phyloP scores from a whole-genome alignment of 2,888 invertebrate genomes.

The Melieria picta region DNA sequence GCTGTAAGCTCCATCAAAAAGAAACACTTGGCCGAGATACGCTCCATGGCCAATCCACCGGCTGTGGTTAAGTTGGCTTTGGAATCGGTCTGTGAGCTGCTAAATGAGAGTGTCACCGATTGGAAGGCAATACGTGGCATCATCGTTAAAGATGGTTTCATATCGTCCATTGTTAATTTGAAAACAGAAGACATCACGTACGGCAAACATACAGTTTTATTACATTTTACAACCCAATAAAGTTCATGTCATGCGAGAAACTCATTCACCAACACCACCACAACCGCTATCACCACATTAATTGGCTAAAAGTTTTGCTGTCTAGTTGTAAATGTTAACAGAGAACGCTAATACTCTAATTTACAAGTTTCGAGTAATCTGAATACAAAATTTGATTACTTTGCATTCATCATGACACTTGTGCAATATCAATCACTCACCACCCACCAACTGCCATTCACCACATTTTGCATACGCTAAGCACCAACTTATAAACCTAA shows the following conservation, averaged over 20 bases:
- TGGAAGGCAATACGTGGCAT: conserved; percentile 94
- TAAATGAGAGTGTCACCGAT: conserved; percentile 90
- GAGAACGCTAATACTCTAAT: background rate
- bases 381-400: background rate
- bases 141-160: conserved; percentile 95
- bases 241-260: too few species aligned
- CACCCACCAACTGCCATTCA: conserved; percentile 19
- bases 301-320: background rate
- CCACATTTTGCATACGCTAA: conserved; percentile 31
- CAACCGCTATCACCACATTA: background rate
- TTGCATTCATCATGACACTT: background rate
- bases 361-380: conserved; percentile 7
- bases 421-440: conserved; percentile 24
- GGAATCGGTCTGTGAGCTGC: conserved; percentile 92
- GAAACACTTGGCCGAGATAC: conserved; percentile 93
- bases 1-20: conserved; percentile 97
- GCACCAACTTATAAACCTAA: conserved; percentile 4
- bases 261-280: conserved; percentile 12
- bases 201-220: conserved; percentile 45
- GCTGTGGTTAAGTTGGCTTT: conserved; percentile 91
- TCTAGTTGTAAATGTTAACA: too few species aligned
- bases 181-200: conserved; percentile 93
- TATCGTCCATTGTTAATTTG: conserved; percentile 93
- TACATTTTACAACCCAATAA: background rate
- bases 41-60: conserved; percentile 95